Base-by-base conservation (phyloP, 2,888 invertebrate species). In the Mechanitis mazaeus region DNA sequence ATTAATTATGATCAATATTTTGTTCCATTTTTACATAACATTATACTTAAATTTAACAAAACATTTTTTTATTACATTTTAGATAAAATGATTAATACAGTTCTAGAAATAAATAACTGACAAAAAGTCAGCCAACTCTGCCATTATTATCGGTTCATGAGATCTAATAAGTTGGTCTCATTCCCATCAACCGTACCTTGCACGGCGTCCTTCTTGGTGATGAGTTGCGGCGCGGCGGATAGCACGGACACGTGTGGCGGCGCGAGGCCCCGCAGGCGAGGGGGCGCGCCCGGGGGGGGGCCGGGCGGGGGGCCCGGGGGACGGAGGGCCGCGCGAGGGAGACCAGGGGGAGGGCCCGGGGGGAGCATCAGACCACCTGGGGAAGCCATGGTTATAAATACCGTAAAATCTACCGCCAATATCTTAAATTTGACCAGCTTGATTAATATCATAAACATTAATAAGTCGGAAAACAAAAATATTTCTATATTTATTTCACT, bases 171-270 rank as follows among this genome's bases (percentile, higher is more conserved):
- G 2, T 1, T 4, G 2, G 7, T 9, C 7, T 42, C 42, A 42
- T 42, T 11, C 3, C 2, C 9, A 1, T 20, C 31, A 57, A 3
- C 42, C 35, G 11, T 63, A 87, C 87, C 87, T 75, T 87, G 93
- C 54, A 91, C 91, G 1, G 92, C 92, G 64, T 93, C 94, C 72
- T 93, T 93, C 65, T 95, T 92, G 68, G 93, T 93, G 73, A 96
- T 94, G 42, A 96, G 91, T 76, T 95, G 96, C 12, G 96, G 96
- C 0, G 94, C 96, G 1, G 96, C 96, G 9, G 94, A 93, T 33
- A 96, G 87, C 38, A 96, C 95, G 70, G 95, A 95, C 1, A 94
- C 93, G 1, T 85, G 90, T 9, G 83, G 84, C 67, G 86, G 86
- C 58, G 91, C 90, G 66, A 93, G 92, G 20, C 93, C 92, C 55